These are phyloP conservation scores for Ptiloglossa arizonensis DNA, from an alignment of 1,140 invertebrate genomes.

Conservation along the genomic window DNA sequence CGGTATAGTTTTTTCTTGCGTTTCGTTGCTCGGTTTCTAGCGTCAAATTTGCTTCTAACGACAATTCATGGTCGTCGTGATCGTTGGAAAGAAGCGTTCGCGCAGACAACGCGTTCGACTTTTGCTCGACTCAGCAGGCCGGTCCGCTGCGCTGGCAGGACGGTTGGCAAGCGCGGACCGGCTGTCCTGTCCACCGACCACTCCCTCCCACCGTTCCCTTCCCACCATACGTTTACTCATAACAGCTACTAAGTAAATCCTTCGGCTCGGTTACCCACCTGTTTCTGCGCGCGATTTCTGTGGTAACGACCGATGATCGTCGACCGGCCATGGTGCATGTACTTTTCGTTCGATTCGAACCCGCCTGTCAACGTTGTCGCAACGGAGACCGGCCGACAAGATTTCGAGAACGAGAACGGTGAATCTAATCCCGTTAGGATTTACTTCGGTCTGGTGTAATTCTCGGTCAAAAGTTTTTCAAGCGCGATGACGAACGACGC, in stretches of 20 bases:
- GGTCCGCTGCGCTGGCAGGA: not conserved
- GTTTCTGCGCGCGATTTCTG: not conserved
- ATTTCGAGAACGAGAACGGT: not conserved
- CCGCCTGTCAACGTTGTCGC: too few species aligned
- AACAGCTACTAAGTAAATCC: conserved; percentile 4
- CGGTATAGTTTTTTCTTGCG: too few species aligned
- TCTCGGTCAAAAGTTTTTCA: not conserved
- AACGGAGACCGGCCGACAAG: not conserved
- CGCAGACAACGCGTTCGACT: too few species aligned
- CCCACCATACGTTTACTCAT: not conserved
- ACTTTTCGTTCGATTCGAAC: too few species aligned
- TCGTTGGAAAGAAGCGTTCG: not conserved
- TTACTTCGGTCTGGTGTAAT: not conserved
- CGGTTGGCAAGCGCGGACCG: conserved; percentile 4
- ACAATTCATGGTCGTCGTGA: not conserved
- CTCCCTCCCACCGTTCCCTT: not conserved
- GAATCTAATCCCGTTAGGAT: not conserved
- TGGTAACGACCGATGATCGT: not conserved
- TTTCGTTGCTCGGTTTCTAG: too few species aligned
- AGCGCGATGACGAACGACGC: not conserved
- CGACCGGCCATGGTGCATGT: too few species aligned
- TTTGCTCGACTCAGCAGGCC: not conserved
- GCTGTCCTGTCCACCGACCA: not conserved
- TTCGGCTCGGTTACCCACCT: not conserved
- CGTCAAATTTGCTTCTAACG: not conserved